Percentiles rank a stretch among this genome's conserved stretches.
phyloP scores from a whole-genome alignment of 2,797 vertebrate species.

The Avahi laniger region DNA sequence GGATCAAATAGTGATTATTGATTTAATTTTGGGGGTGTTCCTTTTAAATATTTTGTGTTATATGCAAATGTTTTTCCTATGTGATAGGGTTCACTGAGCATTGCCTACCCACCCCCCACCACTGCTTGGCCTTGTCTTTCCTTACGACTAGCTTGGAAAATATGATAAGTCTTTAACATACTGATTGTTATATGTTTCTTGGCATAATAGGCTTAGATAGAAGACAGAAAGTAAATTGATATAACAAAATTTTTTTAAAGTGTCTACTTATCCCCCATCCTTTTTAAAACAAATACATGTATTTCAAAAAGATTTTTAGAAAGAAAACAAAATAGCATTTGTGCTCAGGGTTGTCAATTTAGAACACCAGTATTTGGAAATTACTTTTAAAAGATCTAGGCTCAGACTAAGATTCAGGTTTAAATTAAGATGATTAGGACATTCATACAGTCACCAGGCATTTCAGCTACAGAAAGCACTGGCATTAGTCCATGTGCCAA shows the following conservation, averaged over 20 bases:
- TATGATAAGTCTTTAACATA: not conserved
- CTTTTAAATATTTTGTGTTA: not conserved
- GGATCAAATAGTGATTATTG: not conserved
- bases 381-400: not conserved
- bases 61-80: not conserved
- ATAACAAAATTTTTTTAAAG: not conserved
- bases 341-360: not conserved
- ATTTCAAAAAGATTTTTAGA: not conserved
- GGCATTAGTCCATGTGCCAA: constrained; percentile 40
- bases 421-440: not conserved
- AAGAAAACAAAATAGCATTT: not conserved
- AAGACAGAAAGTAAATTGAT: not conserved
- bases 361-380: not conserved
- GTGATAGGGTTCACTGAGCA: not conserved
- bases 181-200: not conserved
- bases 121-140: not conserved
- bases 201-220: not conserved
- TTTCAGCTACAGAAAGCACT: not conserved
- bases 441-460: not conserved
- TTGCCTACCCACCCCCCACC: not conserved
- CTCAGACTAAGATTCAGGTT: not conserved
- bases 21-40: not conserved
- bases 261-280: not conserved
- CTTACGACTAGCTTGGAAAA: not conserved
- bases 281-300: not conserved